Conservation (phyloP, 2,888 invertebrate genomes). For the Agrotis segetum region DNA sequence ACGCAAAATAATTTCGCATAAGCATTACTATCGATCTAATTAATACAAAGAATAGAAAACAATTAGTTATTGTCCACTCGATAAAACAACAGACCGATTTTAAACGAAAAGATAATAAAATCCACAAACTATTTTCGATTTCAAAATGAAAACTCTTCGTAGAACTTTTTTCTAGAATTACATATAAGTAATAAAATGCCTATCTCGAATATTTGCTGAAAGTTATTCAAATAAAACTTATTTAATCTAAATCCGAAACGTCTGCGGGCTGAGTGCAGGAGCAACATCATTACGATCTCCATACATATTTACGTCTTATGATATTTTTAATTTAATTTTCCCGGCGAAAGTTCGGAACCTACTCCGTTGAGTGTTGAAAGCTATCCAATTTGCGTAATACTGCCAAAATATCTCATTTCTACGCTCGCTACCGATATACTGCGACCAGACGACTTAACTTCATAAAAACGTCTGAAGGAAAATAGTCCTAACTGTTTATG, state of each 20-base stretch:
- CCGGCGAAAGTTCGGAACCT: conserved; percentile 90
- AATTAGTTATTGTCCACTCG: conserved; percentile 35
- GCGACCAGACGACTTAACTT: conserved; percentile 71
- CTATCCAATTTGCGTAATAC: conserved; percentile 92
- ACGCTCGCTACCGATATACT: conserved; percentile 83
- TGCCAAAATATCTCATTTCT: conserved; percentile 91
- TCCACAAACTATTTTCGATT: conserved; percentile 50
- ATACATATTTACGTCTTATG: conserved; percentile 90
- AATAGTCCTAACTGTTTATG: conserved; percentile 57
- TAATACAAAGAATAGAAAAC: conserved; percentile 11
- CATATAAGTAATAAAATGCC: conserved; percentile 54
- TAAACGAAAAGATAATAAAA: conserved; percentile 39
- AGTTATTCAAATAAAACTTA: conserved; percentile 70
- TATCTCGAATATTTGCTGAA: conserved; percentile 60
- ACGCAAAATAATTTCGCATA: neutral
- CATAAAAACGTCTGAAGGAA: conserved; percentile 44
- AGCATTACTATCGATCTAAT: too few species aligned
- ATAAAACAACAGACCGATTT: conserved; percentile 41
- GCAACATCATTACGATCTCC: conserved; percentile 87
- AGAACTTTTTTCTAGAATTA: conserved; percentile 34
- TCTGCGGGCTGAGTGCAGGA: conserved; percentile 73
- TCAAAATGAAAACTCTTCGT: conserved; percentile 45
- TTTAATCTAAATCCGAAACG: conserved; percentile 72
- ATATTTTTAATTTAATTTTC: conserved; percentile 91
- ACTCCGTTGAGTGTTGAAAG: conserved; percentile 91